These are phyloP conservation scores for Neogobius melanostomus DNA, from an alignment of 2,113 vertebrate genomes.

Conservation along the genomic window DNA sequence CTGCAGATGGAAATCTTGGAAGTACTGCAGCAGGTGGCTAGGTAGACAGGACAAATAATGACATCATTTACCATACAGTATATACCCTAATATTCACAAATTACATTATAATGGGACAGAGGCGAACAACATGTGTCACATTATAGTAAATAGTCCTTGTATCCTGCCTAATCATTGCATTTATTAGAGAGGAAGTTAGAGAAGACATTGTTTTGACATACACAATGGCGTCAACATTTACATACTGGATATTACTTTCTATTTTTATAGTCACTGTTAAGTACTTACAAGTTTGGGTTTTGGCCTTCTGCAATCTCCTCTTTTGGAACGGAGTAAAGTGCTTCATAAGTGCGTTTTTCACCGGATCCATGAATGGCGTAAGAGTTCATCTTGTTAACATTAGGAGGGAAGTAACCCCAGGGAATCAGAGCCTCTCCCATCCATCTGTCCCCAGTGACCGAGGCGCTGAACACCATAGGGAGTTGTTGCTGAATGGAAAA, in stretches of 20 bases:
- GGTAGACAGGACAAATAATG: conserved; percentile 1
- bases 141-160: no score
- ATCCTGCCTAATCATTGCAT: no score
- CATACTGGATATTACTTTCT: neutral
- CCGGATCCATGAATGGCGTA: conserved; percentile 75
- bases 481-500: conserved; percentile 74
- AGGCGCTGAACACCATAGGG: conserved; percentile 67
- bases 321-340: conserved; percentile 71
- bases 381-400: conserved; percentile 80
- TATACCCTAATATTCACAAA: no score
- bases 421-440: conserved; percentile 66
- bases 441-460: conserved; percentile 62
- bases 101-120: no score
- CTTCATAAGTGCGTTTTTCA: conserved; percentile 68
- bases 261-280: neutral
- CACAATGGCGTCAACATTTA: neutral
- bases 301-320: conserved; percentile 63
- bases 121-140: no score
- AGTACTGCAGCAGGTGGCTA: conserved; percentile 75
- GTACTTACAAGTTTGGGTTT: conserved; percentile 75
- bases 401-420: conserved; percentile 75
- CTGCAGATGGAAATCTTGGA: conserved; percentile 75
- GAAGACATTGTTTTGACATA: neutral
- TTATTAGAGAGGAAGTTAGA: no score
- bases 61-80: no score